Evolutionary conservation across 2,888 invertebrate species (phyloP).

Genomic region (Ennomos fuscantarius): DNA sequence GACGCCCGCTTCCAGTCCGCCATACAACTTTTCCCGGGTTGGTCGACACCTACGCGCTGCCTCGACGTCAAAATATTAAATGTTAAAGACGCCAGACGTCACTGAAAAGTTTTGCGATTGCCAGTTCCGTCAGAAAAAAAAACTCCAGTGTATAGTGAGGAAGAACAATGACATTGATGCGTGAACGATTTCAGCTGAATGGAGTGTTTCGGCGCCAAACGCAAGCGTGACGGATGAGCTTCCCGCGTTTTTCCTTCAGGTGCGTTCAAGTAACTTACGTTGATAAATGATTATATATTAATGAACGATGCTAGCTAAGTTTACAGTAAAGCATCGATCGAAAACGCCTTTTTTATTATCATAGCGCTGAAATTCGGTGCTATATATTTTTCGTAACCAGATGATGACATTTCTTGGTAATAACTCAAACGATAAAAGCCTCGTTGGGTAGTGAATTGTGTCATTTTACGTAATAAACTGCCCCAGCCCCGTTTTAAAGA

Average conservation of each 20-base stretch:
- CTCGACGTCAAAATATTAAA: conserved; percentile 44
- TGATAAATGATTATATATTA: conserved; percentile 56
- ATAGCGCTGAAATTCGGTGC: conserved; percentile 6
- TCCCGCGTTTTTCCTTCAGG: conserved; percentile 77
- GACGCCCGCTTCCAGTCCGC: conserved; percentile 67
- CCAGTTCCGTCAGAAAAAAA: conserved; percentile 15
- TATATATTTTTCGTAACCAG: conserved; percentile 42
- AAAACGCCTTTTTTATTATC: conserved; percentile 9
- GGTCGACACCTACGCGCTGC: conserved; percentile 70
- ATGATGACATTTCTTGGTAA: conserved; percentile 35
- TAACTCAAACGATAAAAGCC: conserved; percentile 52
- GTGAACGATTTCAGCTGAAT: conserved; percentile 63
- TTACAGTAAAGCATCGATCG: conserved; percentile 40
- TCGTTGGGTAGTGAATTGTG: conserved; percentile 55
- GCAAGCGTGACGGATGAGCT: conserved; percentile 75
- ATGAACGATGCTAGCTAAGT: conserved; percentile 48
- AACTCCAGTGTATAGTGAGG: conserved; percentile 32
- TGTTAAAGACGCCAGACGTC: conserved; percentile 28
- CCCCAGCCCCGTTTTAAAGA: conserved; percentile 65
- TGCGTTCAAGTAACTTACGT: conserved; percentile 72
- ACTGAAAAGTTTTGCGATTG: conserved; percentile 24
- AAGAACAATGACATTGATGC: conserved; percentile 63
- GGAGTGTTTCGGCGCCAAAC: conserved; percentile 71
- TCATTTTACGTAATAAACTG: conserved; percentile 67
- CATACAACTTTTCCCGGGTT: conserved; percentile 75